Evolutionary conservation across 2,888 invertebrate genomes (phyloP), one percentile per base, ranked within the genome.

Genomic region (Lepetodrilus schrolli): DNA sequence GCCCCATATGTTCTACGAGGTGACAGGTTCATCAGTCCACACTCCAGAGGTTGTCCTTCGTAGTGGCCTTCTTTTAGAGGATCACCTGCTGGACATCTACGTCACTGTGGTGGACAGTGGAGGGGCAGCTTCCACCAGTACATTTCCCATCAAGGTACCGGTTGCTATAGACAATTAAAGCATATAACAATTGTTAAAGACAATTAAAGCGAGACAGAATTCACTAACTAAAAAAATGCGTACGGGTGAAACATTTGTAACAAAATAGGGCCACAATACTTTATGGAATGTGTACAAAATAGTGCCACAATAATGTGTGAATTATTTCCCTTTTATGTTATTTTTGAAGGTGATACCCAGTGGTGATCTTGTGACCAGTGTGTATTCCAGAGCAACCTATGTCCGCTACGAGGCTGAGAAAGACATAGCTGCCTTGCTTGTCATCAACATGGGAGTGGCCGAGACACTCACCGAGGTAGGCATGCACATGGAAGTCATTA

Each of bases 11-110:
- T 75, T 79, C 66, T 74, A 74, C 21, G 51, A 74, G 65, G 51
- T 77, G 21, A 50, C 43, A 5, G 79, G 76, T 1, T 20, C 37
- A 30, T 47, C 66, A 8, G 51, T 73, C 0, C 50, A 23, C 8
- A 75, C 77, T 8, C 75, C 77, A 4, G 74, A 73, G 17, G 66
- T 74, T 17, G 70, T 75, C 3, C 49, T 79, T 13, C 51, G 73
- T 10, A 48, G 49, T 8, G 79, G 77, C 8, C 34, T 49, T 4
- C 38, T 20, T 8, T 58, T 51, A 20, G 51, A 51, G 49, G 72
- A 73, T 17, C 51, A 74, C n/a, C 8, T 13, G 2, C 74, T 79
- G 26, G 72, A 75, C 23, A 68, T 79, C 30, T 65, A 58, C 2
- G 58, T 79, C 34, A 51, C 51, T 10, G 66, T 79, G 4, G 49